These are phyloP conservation scores for Lepus americanus DNA, from an alignment of 2,113 vertebrate genomes.

Conservation along the genomic window DNA sequence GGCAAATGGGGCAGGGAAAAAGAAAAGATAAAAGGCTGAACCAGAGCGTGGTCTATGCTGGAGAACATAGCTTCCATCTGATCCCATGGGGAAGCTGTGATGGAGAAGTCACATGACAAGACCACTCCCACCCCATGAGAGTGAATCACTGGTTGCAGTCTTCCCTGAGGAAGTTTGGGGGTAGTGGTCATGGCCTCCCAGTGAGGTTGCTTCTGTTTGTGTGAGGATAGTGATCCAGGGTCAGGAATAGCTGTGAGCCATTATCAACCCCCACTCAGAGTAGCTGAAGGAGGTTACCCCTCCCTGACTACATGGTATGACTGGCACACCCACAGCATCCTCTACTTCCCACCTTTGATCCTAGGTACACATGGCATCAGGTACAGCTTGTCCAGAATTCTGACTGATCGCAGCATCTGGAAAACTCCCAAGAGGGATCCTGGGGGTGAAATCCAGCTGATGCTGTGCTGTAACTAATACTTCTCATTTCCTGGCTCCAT, in stretches of 20 bases:
- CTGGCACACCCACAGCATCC: too few species aligned
- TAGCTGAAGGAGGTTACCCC: not conserved
- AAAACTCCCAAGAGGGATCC: not conserved
- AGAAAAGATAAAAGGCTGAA: not conserved
- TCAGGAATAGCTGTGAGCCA: not conserved
- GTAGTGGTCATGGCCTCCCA: too few species aligned
- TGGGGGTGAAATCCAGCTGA: not conserved
- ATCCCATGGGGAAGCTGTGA: not conserved
- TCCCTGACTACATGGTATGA: not conserved
- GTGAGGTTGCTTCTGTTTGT: not conserved
- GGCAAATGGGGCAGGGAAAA: not conserved
- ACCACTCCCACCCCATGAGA: too few species aligned
- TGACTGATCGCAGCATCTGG: not conserved
- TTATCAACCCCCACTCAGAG: not conserved
- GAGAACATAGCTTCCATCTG: not conserved
- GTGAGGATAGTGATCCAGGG: not conserved
- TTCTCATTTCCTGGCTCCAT: not conserved
- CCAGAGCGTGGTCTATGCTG: not conserved
- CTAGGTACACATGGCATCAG: not conserved
- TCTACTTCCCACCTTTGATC: not conserved
- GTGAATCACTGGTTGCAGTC: not conserved
- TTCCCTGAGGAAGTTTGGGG: not conserved
- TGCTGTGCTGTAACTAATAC: not conserved
- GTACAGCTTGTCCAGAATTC: not conserved
- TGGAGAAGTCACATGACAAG: not conserved